Base-by-base conservation (phyloP, 2,797 vertebrate genomes). In the Brachymystax lenok region DNA sequence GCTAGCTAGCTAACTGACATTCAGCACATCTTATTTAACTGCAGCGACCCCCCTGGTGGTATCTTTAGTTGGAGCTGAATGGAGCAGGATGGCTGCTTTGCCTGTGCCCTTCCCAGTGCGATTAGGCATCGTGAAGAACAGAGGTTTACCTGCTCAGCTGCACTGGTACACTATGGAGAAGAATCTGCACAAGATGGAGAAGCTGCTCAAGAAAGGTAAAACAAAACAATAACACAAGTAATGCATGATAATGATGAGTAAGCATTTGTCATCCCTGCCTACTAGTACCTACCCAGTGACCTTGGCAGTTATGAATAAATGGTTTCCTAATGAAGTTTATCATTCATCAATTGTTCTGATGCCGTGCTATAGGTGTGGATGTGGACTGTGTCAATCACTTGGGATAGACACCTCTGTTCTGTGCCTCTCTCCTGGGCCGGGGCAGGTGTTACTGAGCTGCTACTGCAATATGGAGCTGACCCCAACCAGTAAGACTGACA, bases 361-460 rank as follows among this genome's bases (percentile, higher is more conserved):
- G 74, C 13, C 33, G 12, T 3, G 30, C 56, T 51, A 5, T 73
- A 85, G 85, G 78, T 70, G 66, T 74, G 95, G 88, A 83, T 74
- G 89, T 93, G 2, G 94, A 97, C 88, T 86, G 91, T 4, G 76
- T 91, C 8, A 97, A 96, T 79, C 91, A 95, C 40, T 71, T 93
- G 78, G 95, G 95, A 3, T 96, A 97, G 59, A 96, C 95, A 0
- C 71, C 94, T 0, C 92, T 97, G 10, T 97, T 95, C 84, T 91
- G 84, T 16, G 94, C 94, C 0, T 92, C 95, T 0, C 89, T 97
- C 69, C 84, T 96, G 27, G 95, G 95, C 17, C 90, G 94, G 54
- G 54, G 75, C 75, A 4, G 93, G 90, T 69, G 76, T 94, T 10
- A 95, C 94, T 6, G 90, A 94, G 74, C 76, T 95, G 70, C 91